These are phyloP conservation scores for Eufriesea mexicana DNA, from an alignment of 1,140 invertebrate genomes.

Conservation along the genomic window DNA sequence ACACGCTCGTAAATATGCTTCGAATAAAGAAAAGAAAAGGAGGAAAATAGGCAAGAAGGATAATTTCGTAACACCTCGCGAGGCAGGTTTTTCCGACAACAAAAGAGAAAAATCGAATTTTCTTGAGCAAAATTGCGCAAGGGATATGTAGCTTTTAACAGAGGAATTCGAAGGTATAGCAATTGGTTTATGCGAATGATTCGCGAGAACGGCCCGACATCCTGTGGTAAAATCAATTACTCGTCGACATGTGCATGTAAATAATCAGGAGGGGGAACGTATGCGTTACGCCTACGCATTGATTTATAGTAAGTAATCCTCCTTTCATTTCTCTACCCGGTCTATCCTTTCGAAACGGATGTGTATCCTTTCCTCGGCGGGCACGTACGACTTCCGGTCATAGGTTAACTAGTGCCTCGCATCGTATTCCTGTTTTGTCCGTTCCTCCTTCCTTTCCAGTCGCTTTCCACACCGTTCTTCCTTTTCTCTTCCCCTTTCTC, in stretches of 20 bases:
- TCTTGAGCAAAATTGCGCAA: too few species aligned
- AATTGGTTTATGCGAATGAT: neutral
- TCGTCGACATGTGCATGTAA: slow-evolving; percentile 46
- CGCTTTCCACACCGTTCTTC: neutral
- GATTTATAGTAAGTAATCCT: slow-evolving; percentile 51
- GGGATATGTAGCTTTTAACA: too few species aligned
- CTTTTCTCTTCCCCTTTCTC: neutral
- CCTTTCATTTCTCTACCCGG: slow-evolving; percentile 9
- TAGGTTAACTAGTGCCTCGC: slow-evolving; percentile 57
- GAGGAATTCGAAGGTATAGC: neutral
- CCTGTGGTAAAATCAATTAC: slow-evolving; percentile 47
- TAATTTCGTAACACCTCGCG: too few species aligned
- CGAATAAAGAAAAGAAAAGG: too few species aligned
- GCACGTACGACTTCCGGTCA: slow-evolving; percentile 63
- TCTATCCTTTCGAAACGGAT: slow-evolving; percentile 32
- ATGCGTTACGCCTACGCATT: slow-evolving; percentile 55
- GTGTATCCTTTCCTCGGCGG: slow-evolving; percentile 14
- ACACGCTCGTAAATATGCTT: too few species aligned
- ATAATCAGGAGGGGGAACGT: slow-evolving; percentile 39
- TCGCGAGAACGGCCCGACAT: slow-evolving; percentile 6
- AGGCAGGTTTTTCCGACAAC: too few species aligned
- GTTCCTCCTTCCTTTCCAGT: neutral
- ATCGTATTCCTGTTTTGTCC: slow-evolving; percentile 19
- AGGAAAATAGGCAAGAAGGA: too few species aligned
- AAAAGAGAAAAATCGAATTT: neutral